Conservation (phyloP, 1,140 invertebrate species). For the Drosophila watanabei region DNA sequence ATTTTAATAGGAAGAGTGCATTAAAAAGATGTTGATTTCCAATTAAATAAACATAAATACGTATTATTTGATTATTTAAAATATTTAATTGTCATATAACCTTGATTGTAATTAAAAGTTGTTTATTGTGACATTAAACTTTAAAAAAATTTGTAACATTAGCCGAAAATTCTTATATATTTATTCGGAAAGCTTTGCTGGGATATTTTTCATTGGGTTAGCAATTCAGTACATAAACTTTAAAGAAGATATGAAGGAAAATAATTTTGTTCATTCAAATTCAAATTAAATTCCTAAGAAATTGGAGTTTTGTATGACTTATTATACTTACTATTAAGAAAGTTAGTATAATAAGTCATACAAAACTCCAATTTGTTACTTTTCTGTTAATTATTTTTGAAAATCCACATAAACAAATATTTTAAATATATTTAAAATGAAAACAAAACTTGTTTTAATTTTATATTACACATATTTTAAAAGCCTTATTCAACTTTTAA, state of each 20-base stretch:
- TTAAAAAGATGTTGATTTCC: background rate
- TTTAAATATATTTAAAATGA: background rate
- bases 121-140: background rate
- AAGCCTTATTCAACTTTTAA: background rate
- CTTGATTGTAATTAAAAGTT: background rate
- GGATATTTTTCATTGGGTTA: background rate
- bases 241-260: too few species aligned
- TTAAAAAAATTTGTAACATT: background rate
- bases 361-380: too few species aligned
- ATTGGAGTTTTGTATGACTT: too few species aligned
- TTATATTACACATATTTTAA: background rate
- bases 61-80: background rate
- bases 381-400: too few species aligned
- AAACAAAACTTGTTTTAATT: background rate
- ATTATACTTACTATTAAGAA: too few species aligned
- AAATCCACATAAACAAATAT: too few species aligned
- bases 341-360: too few species aligned
- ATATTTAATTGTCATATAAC: background rate
- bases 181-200: background rate
- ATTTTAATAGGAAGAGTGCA: background rate
- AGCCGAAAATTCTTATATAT: background rate
- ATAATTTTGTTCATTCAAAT: too few species aligned
- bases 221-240: too few species aligned
- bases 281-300: too few species aligned
- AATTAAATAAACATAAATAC: background rate